These are phyloP conservation scores for Malurus cyaneus DNA, from an alignment of 2,113 vertebrate genomes.

Conservation along the genomic window DNA sequence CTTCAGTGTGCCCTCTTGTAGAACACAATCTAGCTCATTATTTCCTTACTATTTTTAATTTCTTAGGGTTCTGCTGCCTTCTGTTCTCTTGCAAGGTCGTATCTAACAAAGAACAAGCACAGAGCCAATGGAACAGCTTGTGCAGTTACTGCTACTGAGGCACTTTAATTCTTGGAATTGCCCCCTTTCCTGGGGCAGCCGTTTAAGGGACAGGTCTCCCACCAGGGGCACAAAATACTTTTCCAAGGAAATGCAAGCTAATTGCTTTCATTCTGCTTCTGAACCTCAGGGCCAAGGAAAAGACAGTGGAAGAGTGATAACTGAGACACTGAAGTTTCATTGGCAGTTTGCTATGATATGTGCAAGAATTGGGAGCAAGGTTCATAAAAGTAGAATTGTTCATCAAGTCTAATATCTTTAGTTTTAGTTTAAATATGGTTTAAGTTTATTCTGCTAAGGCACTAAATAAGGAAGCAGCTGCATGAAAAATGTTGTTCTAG, in stretches of 20 bases:
- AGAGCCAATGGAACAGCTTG: conserved; percentile 54
- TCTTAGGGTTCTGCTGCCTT: background rate
- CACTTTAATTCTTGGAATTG: conserved; percentile 39
- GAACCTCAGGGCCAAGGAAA: background rate
- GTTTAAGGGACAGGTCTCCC: conserved; percentile 1
- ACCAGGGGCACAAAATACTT: conserved; percentile 9
- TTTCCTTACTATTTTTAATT: background rate
- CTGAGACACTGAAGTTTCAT: background rate
- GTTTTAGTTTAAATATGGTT: background rate
- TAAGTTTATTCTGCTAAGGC: background rate
- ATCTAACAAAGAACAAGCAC: background rate
- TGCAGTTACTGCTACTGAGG: background rate
- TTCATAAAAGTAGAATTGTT: background rate
- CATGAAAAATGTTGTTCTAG: background rate
- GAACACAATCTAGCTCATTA: background rate
- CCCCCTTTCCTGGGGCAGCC: conserved; percentile 14
- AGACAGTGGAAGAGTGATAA: background rate
- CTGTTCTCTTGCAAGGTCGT: background rate
- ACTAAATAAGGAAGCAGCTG: background rate
- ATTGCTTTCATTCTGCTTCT: conserved; percentile 4
- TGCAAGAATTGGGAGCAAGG: background rate
- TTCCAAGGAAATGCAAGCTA: background rate
- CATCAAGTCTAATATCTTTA: background rate
- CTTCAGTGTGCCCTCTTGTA: background rate
- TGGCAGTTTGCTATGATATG: background rate